A percentile compares a stretch with the other conserved stretches of the same genome.
These are phyloP conservation scores for Leucozona laternaria DNA, from an alignment of 2,888 invertebrate genomes.

Conservation along the genomic window DNA sequence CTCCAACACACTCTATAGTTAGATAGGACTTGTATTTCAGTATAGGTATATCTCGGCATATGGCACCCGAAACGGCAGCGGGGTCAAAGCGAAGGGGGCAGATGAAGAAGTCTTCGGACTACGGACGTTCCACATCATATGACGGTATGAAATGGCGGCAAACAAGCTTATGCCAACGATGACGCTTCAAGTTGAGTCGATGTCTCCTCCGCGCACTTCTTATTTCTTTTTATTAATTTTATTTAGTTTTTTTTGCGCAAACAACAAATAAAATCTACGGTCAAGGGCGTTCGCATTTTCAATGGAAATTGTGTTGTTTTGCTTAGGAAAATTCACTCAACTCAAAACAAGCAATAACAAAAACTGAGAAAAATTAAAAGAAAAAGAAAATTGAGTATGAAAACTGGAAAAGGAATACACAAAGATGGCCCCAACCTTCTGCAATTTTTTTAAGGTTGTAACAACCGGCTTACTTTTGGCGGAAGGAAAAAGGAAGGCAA, in stretches of 20 bases:
- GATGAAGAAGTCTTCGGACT: background rate
- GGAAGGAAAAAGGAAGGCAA: conserved; percentile 16
- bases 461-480: conserved; percentile 16
- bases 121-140: conserved; percentile 47
- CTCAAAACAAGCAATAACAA: conserved; percentile 41
- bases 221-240: conserved; percentile 25
- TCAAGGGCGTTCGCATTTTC: conserved; percentile 74
- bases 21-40: conserved; percentile 1
- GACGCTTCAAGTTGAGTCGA: conserved; percentile 54
- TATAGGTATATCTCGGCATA: background rate
- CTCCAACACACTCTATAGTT: conserved; percentile 1
- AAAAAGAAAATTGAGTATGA: conserved; percentile 31
- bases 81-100: background rate
- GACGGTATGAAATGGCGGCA: conserved; percentile 68
- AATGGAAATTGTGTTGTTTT: conserved; percentile 66
- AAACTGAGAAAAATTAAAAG: conserved; percentile 29
- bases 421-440: conserved; percentile 19
- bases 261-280: conserved; percentile 72
- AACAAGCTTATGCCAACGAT: conserved; percentile 58
- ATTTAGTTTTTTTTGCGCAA: conserved; percentile 29
- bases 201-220: conserved; percentile 6
- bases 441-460: conserved; percentile 6
- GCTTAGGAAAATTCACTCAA: conserved; percentile 56
- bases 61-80: background rate
- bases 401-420: conserved; percentile 43